These are phyloP conservation scores for Cettia cetti DNA, from an alignment of 2,113 vertebrate species.

Conservation along the genomic window DNA sequence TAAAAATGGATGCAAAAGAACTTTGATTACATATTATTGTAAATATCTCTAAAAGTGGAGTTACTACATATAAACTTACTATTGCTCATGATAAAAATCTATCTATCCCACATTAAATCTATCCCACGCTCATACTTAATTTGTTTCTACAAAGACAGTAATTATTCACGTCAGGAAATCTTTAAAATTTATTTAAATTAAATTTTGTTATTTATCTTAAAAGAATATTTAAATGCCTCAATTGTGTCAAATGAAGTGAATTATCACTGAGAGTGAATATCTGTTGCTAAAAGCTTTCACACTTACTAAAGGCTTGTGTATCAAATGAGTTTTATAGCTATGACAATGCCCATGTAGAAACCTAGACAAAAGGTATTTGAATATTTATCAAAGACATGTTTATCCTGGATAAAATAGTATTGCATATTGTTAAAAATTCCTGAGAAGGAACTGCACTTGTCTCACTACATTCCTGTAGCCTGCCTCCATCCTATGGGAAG, in stretches of 20 bases:
- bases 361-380: background rate
- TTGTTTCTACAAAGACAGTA: background rate
- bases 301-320: background rate
- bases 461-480: background rate
- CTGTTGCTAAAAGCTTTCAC: background rate
- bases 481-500: background rate
- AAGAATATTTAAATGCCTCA: background rate
- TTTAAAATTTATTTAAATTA: background rate
- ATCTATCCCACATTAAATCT: background rate
- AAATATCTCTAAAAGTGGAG: background rate
- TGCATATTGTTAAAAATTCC: background rate
- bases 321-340: background rate
- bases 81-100: background rate
- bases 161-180: background rate
- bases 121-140: background rate
- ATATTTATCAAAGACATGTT: background rate
- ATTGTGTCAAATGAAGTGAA: background rate
- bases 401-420: background rate
- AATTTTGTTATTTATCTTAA: background rate
- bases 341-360: background rate
- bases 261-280: background rate
- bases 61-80: background rate
- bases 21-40: background rate
- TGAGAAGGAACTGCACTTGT: background rate
- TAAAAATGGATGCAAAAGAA: background rate